Evolutionary conservation across 2,113 vertebrate species (phyloP).

Genomic region (Tragelaphus strepsiceros): DNA sequence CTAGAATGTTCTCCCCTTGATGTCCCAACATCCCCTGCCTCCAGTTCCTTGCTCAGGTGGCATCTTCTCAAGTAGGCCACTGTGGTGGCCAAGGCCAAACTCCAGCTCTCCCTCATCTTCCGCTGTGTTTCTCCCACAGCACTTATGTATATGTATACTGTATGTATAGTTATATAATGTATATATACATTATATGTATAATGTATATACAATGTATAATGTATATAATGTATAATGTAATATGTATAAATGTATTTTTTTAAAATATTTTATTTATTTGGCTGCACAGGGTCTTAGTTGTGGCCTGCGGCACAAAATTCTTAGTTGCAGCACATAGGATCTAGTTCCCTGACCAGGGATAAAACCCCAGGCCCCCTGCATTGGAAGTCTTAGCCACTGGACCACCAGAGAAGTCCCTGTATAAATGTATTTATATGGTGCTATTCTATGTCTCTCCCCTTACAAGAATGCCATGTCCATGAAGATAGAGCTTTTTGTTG

Average conservation of each 20-base stretch:
- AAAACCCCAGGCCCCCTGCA: background rate
- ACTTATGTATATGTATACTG: background rate
- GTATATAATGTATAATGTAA: background rate
- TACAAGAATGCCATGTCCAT: background rate
- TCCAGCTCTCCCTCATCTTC: background rate
- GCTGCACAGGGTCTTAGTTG: background rate
- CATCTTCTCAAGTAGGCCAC: background rate
- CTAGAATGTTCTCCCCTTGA: background rate
- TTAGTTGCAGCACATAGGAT: background rate
- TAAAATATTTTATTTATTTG: background rate
- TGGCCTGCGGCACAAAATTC: background rate
- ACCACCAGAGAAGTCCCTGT: background rate
- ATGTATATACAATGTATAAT: background rate
- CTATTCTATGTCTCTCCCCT: background rate
- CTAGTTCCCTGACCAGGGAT: background rate
- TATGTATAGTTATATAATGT: background rate
- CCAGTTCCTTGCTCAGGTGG: background rate
- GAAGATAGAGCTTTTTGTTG: background rate
- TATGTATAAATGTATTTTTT: background rate
- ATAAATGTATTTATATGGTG: background rate
- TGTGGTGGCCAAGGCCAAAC: background rate
- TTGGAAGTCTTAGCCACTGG: background rate
- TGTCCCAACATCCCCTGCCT: background rate
- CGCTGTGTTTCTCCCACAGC: background rate
- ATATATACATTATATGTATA: background rate